Conservation (phyloP, 2,113 vertebrate genomes). For the Halcyon malimbica region DNA sequence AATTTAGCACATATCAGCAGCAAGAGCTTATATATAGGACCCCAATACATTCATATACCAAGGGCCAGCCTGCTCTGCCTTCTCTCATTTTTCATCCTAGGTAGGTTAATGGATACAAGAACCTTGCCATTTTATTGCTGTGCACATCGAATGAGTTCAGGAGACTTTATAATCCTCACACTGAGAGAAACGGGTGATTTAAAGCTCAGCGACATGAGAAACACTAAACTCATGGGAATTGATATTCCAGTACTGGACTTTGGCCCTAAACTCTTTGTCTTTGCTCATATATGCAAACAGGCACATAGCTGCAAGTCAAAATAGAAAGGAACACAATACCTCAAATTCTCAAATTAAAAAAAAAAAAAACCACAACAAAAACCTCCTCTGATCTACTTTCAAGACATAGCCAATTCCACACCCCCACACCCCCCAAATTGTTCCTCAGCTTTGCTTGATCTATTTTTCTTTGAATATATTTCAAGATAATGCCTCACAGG, state of each 20-base stretch:
- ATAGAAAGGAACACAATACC: neutral
- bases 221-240: neutral
- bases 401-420: neutral
- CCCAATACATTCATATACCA: neutral
- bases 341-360: neutral
- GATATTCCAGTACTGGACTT: neutral
- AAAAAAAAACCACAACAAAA: neutral
- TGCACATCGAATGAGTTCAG: neutral
- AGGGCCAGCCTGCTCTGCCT: neutral
- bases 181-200: neutral
- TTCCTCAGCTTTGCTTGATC: neutral
- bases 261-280: neutral
- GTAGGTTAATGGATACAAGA: neutral
- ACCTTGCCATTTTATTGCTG: neutral
- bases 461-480: neutral
- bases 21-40: neutral
- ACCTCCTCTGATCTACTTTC: neutral
- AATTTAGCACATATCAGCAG: neutral
- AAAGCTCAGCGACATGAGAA: neutral
- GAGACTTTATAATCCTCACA: neutral
- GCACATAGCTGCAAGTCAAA: neutral
- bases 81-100: neutral
- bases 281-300: neutral
- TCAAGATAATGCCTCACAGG: neutral
- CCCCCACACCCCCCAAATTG: neutral